Evolutionary conservation across 2,113 vertebrate genomes (phyloP).

Genomic region (Ictalurus punctatus): DNA sequence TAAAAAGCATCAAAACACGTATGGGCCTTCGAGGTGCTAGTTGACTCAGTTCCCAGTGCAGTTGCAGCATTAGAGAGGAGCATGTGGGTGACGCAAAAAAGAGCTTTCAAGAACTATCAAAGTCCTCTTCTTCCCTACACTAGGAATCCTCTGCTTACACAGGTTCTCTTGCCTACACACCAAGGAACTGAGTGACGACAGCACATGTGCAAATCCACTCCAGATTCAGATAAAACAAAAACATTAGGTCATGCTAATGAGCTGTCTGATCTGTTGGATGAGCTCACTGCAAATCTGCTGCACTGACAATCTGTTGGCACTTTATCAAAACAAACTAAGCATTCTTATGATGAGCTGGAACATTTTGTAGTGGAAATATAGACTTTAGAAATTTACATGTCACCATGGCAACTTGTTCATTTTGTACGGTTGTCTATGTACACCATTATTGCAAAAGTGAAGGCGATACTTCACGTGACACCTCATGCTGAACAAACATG

Average conservation of each 20-base stretch:
- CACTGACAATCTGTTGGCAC: conserved; percentile 7
- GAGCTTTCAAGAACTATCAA: conserved; percentile 47
- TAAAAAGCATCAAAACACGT: neutral
- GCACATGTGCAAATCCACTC: neutral
- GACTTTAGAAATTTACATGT: neutral
- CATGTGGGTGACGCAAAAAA: conserved; percentile 55
- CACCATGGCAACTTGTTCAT: neutral
- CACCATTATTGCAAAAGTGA: neutral
- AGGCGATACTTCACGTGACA: neutral
- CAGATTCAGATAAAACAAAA: neutral
- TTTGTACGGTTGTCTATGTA: neutral
- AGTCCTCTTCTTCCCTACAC: neutral
- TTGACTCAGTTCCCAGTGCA: conserved; percentile 39
- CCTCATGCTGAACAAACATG: neutral
- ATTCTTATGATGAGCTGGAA: neutral
- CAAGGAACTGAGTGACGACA: neutral
- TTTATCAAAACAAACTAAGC: conserved; percentile 26
- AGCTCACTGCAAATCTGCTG: neutral
- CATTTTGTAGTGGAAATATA: conserved; percentile 9
- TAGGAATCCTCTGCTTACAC: neutral
- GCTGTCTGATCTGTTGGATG: conserved; percentile 1
- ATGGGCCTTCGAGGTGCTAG: neutral
- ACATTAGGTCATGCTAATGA: neutral
- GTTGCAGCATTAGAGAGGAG: conserved; percentile 56
- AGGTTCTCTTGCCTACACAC: neutral